Percentiles rank a stretch among this genome's conserved stretches.
Evolutionary conservation across 23 tunicate species (phyloP).

Genomic region (Halocynthia aurantium): DNA sequence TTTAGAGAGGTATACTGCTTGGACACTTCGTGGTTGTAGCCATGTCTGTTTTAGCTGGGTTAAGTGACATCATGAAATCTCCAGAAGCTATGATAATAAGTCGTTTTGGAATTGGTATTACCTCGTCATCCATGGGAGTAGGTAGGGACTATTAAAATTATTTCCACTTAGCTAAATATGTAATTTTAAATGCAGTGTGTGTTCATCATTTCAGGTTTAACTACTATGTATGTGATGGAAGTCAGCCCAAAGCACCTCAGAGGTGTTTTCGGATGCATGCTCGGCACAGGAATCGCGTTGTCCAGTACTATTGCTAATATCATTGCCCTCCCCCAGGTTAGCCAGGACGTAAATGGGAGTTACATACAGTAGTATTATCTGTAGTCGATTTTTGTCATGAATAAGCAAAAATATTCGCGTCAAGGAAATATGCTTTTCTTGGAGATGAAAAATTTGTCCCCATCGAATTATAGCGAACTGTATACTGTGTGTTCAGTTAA

Average conservation of each 20-base stretch:
- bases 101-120: slow-evolving; percentile 23
- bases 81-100: slow-evolving; percentile 28
- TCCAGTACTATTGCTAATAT: slow-evolving; percentile 23
- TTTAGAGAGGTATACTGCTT: slow-evolving; percentile 10
- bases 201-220: slow-evolving; percentile 14
- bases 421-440: too few species aligned
- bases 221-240: slow-evolving; percentile 37
- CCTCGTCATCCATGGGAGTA: slow-evolving; percentile 16
- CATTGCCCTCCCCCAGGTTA: slow-evolving; percentile 42
- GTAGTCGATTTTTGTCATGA: too few species aligned
- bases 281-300: slow-evolving; percentile 19
- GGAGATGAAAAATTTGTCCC: not conserved
- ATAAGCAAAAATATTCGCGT: too few species aligned
- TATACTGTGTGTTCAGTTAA: too few species aligned
- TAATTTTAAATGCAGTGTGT: too few species aligned
- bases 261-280: slow-evolving; percentile 35
- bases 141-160: slow-evolving; percentile 1
- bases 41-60: slow-evolving; percentile 9
- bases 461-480: too few species aligned
- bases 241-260: slow-evolving; percentile 27
- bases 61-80: slow-evolving; percentile 19
- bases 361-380: too few species aligned
- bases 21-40: slow-evolving; percentile 10
- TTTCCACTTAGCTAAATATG: too few species aligned
- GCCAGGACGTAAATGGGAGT: too few species aligned